Base-by-base conservation (phyloP, 2,113 vertebrate genomes). In the Nematolebias whitei region DNA sequence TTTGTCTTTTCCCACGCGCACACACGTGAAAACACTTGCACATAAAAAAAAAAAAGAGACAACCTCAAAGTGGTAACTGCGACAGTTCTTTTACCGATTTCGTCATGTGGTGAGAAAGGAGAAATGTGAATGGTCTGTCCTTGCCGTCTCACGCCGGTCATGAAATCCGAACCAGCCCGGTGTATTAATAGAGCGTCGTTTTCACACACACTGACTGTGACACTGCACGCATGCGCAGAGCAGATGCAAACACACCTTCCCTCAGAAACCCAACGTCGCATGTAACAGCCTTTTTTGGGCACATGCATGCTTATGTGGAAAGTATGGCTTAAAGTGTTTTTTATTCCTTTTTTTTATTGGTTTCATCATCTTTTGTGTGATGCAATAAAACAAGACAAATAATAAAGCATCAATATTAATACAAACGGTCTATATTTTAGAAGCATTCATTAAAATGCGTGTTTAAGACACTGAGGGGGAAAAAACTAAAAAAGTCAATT, bases 271-370 rank as follows among this genome's bases (percentile, higher is more conserved):
- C 79, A 79, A 80, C 78, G 53, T 76, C 24, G 56, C 75, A 72
- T 68, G 56, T 67, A 79, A 55, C 68, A 56, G 65, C 87, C 90
- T 88, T 92, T 92, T 93, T 93, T 91, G 83, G 92, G 84, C 79
- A 89, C 90, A 81, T 80, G 85, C 50, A 62, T 54, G 47, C 83
- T 74, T 38, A 41, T 55, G 59, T 77, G 71, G 75, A 63, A 80
- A 59, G 70, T 54, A 68, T 71, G 20, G 53, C 7, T 20, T 11
- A 22, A 3, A 35, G 32, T 35, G 32, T 77, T 66, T 63, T 59
- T 51, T 51, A 58, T 24, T 40, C 40, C 52, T 40, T 16, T 16
- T 23, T 40, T 57, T 56, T 40, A 77, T 74, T 70, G 70, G 75
- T 74, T 79, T 74, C 2, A 9, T 59, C 19, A 50, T 74, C 35